Percentiles rank a stretch among this genome's conserved stretches.
Evolutionary conservation across 2,113 vertebrate species (phyloP).

Genomic region (Puffinus mauretanicus): DNA sequence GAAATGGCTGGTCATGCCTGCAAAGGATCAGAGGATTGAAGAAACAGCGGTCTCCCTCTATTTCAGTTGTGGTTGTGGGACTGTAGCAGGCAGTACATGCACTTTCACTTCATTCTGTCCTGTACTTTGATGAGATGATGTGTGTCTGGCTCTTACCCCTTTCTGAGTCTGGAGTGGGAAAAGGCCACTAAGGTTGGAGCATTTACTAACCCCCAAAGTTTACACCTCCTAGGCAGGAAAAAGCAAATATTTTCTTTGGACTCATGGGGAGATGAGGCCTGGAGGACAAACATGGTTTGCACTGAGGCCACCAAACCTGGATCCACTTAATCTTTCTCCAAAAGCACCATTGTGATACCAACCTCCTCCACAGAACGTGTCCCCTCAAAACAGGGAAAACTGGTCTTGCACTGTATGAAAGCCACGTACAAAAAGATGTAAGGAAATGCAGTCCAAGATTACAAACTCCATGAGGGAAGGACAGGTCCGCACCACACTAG

Average conservation of each 20-base stretch:
- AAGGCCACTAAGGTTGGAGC: background rate
- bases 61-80: background rate
- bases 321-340: background rate
- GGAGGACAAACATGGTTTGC: background rate
- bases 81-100: background rate
- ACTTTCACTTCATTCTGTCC: background rate
- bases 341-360: background rate
- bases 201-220: background rate
- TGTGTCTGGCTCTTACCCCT: background rate
- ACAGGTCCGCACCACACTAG: background rate
- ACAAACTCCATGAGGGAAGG: background rate
- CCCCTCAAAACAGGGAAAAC: background rate
- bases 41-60: background rate
- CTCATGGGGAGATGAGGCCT: background rate
- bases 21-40: background rate
- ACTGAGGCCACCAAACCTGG: background rate
- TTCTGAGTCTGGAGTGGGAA: background rate
- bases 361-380: background rate
- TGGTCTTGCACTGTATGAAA: background rate
- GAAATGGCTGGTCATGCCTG: background rate
- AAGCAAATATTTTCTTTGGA: background rate
- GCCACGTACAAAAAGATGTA: background rate
- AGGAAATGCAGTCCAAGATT: background rate
- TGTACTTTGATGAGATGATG: background rate
- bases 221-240: background rate